Base-by-base conservation (phyloP, 2,888 invertebrate genomes). In the Pollenia amentaria region DNA sequence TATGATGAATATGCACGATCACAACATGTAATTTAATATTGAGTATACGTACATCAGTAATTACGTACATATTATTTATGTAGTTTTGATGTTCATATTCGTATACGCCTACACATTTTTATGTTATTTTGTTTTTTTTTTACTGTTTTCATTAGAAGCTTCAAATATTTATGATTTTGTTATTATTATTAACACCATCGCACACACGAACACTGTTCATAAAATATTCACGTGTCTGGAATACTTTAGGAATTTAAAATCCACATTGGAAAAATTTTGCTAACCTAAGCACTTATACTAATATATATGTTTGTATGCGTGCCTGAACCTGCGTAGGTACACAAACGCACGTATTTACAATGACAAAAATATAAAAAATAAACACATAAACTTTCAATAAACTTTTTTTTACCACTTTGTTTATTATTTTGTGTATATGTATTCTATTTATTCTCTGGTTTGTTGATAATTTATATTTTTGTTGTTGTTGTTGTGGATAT, bases 211-310 rank as follows among this genome's bases (percentile, higher is more conserved):
- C 14, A 51, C 46, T 12, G 12, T 44, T 53, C 16, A 77, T 40
- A 18, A 70, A 53, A 53, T 53, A 77, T 77, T 55, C 72, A 77
- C 83, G 76, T 83, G 76, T 21, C 14, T 18, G 46, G 46, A 78
- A 78, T 57, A 40, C n/a, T 14, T 65, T 40, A 46, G 14, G 18
- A 48, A 55, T 55, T 55, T 2, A 38, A 53, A 57, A 44, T 44
- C 57, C n/a, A 48, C 18, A 29, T 29, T 29, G 29, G 29, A 3
- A 29, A 29, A 29, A 29, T 6, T 29, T 6, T 29, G 6, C 29
- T 4, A 4, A 18, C n/a, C 8, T 42, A 48, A 18, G 18, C 16
- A 60, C 7, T 40, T n/a, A n/a, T 62, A n/a, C 14, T 11, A 0
- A 57, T 21, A 18, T 6, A 29, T 29, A 6, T 29, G 29, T 29